Conservation (phyloP, 2,888 invertebrate genomes). For the Heliconius ismenius region DNA sequence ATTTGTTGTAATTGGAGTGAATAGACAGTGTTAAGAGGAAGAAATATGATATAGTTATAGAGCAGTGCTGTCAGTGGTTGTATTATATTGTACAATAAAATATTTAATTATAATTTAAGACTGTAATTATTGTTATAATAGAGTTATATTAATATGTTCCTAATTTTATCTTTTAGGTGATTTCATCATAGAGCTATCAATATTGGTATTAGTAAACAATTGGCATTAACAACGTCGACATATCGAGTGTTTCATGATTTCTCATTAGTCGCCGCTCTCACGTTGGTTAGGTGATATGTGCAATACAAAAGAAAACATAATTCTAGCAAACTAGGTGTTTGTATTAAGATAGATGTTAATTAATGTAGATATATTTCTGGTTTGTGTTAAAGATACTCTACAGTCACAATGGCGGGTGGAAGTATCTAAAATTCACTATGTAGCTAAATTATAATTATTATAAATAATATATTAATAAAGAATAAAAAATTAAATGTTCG, state of each 20-base stretch:
- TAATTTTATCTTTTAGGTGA: constrained; percentile 66
- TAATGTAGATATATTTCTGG: constrained; percentile 66
- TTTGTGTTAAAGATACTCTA: constrained; percentile 60
- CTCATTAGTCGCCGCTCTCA: constrained; percentile 39
- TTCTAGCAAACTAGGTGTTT: constrained; percentile 60
- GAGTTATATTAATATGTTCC: constrained; percentile 65
- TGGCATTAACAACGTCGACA: constrained; percentile 29
- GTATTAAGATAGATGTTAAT: constrained; percentile 55
- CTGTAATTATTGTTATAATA: constrained; percentile 73
- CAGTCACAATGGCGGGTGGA: constrained; percentile 56
- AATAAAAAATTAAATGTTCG: constrained; percentile 81
- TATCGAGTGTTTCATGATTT: constrained; percentile 31
- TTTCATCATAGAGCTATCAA: constrained; percentile 29
- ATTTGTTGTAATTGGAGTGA: constrained; percentile 33
- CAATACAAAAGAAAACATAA: constrained; percentile 71
- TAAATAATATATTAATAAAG: constrained; percentile 81
- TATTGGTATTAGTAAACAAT: constrained; percentile 15
- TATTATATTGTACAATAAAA: constrained; percentile 71
- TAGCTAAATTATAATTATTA: constrained; percentile 79
- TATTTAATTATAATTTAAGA: constrained; percentile 66
- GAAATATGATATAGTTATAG: constrained; percentile 12
- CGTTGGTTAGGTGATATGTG: constrained; percentile 62
- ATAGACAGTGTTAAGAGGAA: constrained; percentile 36
- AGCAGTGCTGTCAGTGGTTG: constrained; percentile 45
- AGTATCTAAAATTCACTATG: constrained; percentile 63